Base-by-base conservation (phyloP, 1,140 invertebrate species). In the Drosophila orena region DNA sequence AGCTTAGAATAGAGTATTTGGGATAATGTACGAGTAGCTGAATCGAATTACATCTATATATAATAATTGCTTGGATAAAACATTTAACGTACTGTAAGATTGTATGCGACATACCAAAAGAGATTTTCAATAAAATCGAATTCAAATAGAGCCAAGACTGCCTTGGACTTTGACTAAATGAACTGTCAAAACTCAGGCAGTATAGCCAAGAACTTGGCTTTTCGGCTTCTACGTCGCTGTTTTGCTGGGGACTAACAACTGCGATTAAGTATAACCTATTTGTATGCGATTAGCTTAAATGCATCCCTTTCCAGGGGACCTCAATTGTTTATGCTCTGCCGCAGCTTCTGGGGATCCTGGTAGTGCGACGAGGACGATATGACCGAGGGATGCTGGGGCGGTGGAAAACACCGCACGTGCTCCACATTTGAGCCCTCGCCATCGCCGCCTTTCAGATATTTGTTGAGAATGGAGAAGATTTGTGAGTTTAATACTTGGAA, bases 401-500 rank as follows among this genome's bases (percentile, higher is more conserved):
- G 98, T 70, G 98, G 98, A 94, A 99, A 99, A 93, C 98, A 99
- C 34, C 98, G 95, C 10, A 99, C 98, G 92, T 99, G 98, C 93
- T 99, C 98, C 11, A 99, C 97, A 24, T 97, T 97, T 54, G 97
- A 95, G 46, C 96, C 95, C 89, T 98, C 96, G 62, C 95, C 95
- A 79, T 97, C 97, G 58, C 95, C 95, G 30, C 96, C 96, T 90
- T 97, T 97, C 37, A 99, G 93, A 93, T 98, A 99, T 92, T 99
- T 99, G 93, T 98, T 98, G 30, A 99, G 94, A 43, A 98, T 97
- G 17, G 98, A 97, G 93, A 99, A 99, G 65, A 99, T 99, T 94
- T 99, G 98, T 49, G 98, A 99, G 93, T 99, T 99, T 43, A 99
- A 93, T 62, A 99, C 98, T 94, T 99, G 98, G 93, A 99, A 99